Evolutionary conservation across 2,113 vertebrate species (phyloP).

Genomic region (Columbina picui): DNA sequence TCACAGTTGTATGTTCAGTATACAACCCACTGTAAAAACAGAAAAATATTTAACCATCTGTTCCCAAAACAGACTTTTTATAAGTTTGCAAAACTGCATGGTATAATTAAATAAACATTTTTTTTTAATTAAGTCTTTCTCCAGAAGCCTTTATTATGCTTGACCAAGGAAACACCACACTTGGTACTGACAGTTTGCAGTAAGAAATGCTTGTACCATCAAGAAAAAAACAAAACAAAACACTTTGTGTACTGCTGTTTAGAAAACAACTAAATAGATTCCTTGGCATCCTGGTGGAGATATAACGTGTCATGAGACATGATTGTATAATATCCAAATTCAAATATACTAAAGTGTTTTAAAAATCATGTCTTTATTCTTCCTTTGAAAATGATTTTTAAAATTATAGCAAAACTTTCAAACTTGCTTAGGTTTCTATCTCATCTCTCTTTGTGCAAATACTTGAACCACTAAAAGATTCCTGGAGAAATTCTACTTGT

Average conservation of each 20-base stretch:
- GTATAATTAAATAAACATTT: background rate
- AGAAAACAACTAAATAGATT: background rate
- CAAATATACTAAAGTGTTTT: background rate
- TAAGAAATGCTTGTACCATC: background rate
- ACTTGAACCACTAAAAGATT: background rate
- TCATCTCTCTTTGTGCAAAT: background rate
- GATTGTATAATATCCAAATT: background rate
- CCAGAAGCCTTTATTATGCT: background rate
- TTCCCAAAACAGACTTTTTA: background rate
- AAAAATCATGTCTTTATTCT: background rate
- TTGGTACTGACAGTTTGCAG: background rate
- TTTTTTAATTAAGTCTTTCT: background rate
- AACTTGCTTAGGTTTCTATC: background rate
- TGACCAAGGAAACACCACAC: background rate
- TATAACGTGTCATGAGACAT: fast-evolving
- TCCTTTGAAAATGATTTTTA: background rate
- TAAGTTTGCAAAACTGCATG: background rate
- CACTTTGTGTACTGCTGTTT: background rate
- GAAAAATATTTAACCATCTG: background rate
- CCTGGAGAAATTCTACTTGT: background rate
- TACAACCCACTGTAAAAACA: background rate
- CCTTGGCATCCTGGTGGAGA: background rate
- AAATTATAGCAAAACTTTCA: background rate
- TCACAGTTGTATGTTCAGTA: background rate
- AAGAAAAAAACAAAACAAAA: background rate